Evolutionary conservation across 1,140 invertebrate species (phyloP).

Genomic region (Drosophila watanabei): DNA sequence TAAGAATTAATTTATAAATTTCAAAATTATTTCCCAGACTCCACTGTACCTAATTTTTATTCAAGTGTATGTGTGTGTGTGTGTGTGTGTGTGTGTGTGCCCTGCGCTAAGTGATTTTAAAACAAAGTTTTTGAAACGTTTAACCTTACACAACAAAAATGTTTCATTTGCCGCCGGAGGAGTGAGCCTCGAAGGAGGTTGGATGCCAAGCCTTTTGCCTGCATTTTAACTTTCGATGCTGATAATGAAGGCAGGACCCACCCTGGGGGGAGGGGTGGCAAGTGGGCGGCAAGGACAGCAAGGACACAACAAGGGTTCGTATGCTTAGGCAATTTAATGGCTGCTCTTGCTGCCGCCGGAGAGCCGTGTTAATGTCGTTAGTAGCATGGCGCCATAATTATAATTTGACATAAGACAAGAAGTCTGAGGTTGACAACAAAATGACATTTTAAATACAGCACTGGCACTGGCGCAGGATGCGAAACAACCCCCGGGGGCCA

Average conservation of each 20-base stretch:
- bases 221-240: conserved; percentile 79
- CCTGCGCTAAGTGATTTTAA: conserved; percentile 78
- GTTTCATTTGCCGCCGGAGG: conserved; percentile 22
- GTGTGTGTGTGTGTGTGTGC: conserved; percentile 26
- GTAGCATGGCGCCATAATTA: conserved; percentile 84
- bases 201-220: conserved; percentile 44
- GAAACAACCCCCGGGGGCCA: conserved; percentile 43
- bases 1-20: neutral
- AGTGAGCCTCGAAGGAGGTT: neutral
- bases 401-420: conserved; percentile 85
- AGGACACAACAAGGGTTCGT: conserved; percentile 60
- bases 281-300: conserved; percentile 16
- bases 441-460: conserved; percentile 82
- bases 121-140: conserved; percentile 82
- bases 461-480: conserved; percentile 7
- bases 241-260: conserved; percentile 69
- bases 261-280: conserved; percentile 2
- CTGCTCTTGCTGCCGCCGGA: conserved; percentile 31
- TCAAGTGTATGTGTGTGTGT: conserved; percentile 9
- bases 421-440: conserved; percentile 85
- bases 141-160: conserved; percentile 78
- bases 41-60: conserved; percentile 22
- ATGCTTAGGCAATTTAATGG: conserved; percentile 79
- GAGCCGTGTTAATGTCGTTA: conserved; percentile 77
- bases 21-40: neutral